phyloP scores from a whole-genome alignment of 2,888 invertebrate species.

The Cerceris ruficornis region DNA sequence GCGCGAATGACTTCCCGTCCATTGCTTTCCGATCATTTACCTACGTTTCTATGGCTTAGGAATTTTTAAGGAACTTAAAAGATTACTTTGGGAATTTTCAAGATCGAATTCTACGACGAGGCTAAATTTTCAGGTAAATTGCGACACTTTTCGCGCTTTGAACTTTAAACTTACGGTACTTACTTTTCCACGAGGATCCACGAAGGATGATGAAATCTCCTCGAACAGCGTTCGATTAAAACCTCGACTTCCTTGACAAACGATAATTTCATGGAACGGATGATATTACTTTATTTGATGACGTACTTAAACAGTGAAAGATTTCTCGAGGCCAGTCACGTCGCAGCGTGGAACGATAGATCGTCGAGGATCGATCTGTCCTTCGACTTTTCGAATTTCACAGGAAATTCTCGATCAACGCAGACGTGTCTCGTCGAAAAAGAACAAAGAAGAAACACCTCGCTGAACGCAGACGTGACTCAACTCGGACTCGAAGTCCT shows the following conservation, averaged over 20 bases:
- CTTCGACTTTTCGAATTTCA: constrained; percentile 7
- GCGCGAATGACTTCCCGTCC: constrained; percentile 57
- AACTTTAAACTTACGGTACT: not conserved
- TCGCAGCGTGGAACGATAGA: constrained; percentile 18
- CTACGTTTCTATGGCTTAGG: not conserved
- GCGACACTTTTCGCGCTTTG: not conserved
- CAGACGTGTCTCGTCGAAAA: constrained; percentile 37
- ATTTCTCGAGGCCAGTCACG: constrained; percentile 60
- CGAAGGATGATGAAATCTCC: not conserved
- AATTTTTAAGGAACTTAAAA: not conserved
- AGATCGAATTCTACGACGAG: not conserved
- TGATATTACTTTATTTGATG: constrained; percentile 78
- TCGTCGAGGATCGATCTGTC: constrained; percentile 18
- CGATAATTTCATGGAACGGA: constrained; percentile 72
- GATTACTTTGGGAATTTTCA: not conserved
- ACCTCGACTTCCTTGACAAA: not conserved
- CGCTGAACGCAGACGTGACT: constrained; percentile 34
- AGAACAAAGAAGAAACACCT: constrained; percentile 6
- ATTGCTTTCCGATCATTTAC: not conserved
- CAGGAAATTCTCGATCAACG: constrained; percentile 2
- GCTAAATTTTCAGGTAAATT: not conserved
- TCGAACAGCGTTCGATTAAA: not conserved
- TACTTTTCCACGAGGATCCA: not conserved
- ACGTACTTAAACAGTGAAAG: constrained; percentile 75
- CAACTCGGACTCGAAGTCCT: constrained; percentile 34